Evolutionary conservation across 92 coral and sea anemone genomes (phyloP).

Genomic region (Siderastrea radians): DNA sequence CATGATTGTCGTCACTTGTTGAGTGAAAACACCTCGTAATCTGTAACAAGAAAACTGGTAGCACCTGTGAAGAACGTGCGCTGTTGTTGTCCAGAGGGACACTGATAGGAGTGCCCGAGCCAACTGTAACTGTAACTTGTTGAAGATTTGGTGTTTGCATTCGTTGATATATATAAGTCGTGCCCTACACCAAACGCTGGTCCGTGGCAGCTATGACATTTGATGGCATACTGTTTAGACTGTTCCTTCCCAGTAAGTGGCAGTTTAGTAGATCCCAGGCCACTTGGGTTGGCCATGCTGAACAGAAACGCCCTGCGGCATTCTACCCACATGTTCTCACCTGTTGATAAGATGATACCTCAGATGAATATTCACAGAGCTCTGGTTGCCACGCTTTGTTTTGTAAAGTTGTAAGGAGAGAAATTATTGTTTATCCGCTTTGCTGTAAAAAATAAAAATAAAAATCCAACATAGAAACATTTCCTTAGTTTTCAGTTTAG

Average conservation of each 20-base stretch:
- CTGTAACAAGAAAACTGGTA: slow-evolving; percentile 40
- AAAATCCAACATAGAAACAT: no score
- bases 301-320: background rate
- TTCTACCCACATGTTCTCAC: no score
- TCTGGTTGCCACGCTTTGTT: background rate
- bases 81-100: slow-evolving; percentile 47
- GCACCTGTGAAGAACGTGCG: slow-evolving; percentile 51
- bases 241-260: background rate
- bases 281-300: slow-evolving; percentile 1
- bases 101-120: slow-evolving; percentile 51
- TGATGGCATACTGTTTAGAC: slow-evolving; percentile 36
- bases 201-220: slow-evolving; percentile 47
- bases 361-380: background rate
- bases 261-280: slow-evolving; percentile 8
- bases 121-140: background rate
- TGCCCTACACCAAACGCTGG: slow-evolving; percentile 67
- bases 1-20: background rate
- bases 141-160: slow-evolving; percentile 28
- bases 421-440: no score
- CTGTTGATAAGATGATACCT: background rate
- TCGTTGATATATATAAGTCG: slow-evolving; percentile 30
- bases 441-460: no score
- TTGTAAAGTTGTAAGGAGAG: no score
- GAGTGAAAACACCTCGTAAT: slow-evolving; percentile 54
- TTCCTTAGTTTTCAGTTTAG: no score